Conservation (phyloP, 1,140 invertebrate species). For the Eupristina koningsbergeri region DNA sequence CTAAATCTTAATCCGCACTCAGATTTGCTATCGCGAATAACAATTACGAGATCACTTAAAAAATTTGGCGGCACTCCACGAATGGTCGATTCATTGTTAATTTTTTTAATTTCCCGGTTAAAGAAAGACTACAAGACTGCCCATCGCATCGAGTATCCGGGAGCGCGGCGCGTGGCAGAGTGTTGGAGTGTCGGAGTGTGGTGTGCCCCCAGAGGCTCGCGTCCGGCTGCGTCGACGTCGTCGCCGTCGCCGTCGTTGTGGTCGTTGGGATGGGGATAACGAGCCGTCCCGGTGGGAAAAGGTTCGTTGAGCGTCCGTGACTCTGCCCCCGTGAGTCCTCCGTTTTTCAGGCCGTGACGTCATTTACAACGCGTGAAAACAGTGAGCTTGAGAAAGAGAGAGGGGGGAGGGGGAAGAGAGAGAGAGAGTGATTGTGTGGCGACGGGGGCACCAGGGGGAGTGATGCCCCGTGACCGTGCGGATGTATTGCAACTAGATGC, state of each 20-base stretch:
- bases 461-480: too few relatives aligned
- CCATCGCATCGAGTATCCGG: background rate
- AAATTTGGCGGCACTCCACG: background rate
- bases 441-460: too few relatives aligned
- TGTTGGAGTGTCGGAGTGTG: too few relatives aligned
- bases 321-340: background rate
- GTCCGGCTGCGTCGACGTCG: background rate
- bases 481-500: too few relatives aligned
- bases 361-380: background rate
- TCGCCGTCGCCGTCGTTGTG: too few relatives aligned
- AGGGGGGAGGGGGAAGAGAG: too few relatives aligned
- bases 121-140: too few relatives aligned
- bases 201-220: background rate
- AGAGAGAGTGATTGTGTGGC: too few relatives aligned
- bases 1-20: too few relatives aligned
- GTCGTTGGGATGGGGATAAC: too few relatives aligned
- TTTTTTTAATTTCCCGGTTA: background rate
- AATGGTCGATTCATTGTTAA: background rate
- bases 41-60: background rate
- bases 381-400: too few relatives aligned
- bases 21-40: too few relatives aligned
- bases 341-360: background rate
- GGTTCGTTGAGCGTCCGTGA: constrained; percentile 8
- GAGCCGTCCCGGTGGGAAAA: background rate
- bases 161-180: constrained; percentile 24